Conservation (phyloP, 2,113 vertebrate species). For the Lophius piscatorius region DNA sequence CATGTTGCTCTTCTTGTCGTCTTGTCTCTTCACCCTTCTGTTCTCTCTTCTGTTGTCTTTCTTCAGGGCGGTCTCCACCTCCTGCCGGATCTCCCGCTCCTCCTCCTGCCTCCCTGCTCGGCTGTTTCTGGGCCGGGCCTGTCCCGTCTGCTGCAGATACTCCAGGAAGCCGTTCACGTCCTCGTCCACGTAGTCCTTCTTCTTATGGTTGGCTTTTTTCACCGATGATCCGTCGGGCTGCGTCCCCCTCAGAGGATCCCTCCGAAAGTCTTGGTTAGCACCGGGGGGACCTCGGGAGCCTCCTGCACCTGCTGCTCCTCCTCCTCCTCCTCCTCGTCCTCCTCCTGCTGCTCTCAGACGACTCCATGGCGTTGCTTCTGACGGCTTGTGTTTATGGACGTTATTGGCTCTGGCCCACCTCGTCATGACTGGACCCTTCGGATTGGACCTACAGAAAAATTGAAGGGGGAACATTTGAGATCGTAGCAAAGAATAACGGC, state of each 20-base stretch:
- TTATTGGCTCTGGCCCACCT: slow-evolving; percentile 87
- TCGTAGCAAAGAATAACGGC: too few species aligned
- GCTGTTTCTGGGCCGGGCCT: slow-evolving; percentile 24
- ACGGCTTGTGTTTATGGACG: slow-evolving; percentile 74
- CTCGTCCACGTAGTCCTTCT: slow-evolving; percentile 82
- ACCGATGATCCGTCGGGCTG: slow-evolving; percentile 32
- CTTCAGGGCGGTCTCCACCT: slow-evolving; percentile 76
- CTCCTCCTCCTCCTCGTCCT: neutral
- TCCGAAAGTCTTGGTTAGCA: neutral
- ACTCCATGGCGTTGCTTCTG: slow-evolving; percentile 88
- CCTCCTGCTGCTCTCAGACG: slow-evolving; percentile 66
- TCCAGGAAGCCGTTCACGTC: slow-evolving; percentile 93
- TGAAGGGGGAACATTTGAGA: too few species aligned
- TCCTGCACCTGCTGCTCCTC: too few species aligned
- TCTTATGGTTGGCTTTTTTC: slow-evolving; percentile 79
- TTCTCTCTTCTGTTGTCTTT: slow-evolving; percentile 87
- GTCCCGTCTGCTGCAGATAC: slow-evolving; percentile 74
- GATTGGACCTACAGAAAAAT: slow-evolving; percentile 5
- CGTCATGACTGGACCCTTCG: slow-evolving; percentile 83
- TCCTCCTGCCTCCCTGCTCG: neutral
- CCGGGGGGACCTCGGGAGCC: neutral
- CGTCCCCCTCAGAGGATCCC: slow-evolving; percentile 42
- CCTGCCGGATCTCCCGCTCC: slow-evolving; percentile 60
- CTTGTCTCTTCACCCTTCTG: slow-evolving; percentile 87
- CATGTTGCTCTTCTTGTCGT: slow-evolving; percentile 85